Conservation (phyloP, 2,888 invertebrate genomes). For the Caenorhabditis sulstoni region DNA sequence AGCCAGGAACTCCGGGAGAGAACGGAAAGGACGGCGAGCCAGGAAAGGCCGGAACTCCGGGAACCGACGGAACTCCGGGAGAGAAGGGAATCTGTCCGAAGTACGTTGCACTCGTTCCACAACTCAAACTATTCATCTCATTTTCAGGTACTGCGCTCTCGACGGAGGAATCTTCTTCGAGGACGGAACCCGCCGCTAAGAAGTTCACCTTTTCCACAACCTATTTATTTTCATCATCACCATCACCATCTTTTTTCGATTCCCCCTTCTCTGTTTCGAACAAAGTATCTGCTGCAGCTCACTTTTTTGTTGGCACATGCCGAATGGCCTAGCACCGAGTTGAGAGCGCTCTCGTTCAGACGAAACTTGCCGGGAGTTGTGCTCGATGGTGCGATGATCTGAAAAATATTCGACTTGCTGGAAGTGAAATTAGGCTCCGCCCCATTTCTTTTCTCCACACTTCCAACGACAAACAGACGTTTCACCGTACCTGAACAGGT, state of each 20-base stretch:
- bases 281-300: constrained; percentile 39
- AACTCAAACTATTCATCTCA: background rate
- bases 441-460: too few relatives aligned
- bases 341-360: constrained; percentile 77
- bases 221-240: constrained; percentile 65
- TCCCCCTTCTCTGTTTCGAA: constrained; percentile 1
- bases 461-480: too few relatives aligned
- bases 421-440: too few relatives aligned
- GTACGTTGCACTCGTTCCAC: constrained; percentile 29
- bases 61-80: constrained; percentile 69
- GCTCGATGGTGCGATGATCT: constrained; percentile 72
- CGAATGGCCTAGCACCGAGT: constrained; percentile 76
- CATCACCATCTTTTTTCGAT: constrained; percentile 6
- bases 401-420: constrained; percentile 21
- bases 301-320: constrained; percentile 79
- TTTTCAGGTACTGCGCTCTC: constrained; percentile 67
- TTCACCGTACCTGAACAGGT: constrained; percentile 79
- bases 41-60: constrained; percentile 71
- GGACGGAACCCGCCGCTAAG: constrained; percentile 78
- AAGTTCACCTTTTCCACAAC: background rate
- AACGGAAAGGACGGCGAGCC: constrained; percentile 70
- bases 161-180: constrained; percentile 80
- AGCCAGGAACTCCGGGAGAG: constrained; percentile 70
- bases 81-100: constrained; percentile 75
- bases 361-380: constrained; percentile 73